Conservation (phyloP, 2,888 invertebrate species). For the Drosophila villosipedis region DNA sequence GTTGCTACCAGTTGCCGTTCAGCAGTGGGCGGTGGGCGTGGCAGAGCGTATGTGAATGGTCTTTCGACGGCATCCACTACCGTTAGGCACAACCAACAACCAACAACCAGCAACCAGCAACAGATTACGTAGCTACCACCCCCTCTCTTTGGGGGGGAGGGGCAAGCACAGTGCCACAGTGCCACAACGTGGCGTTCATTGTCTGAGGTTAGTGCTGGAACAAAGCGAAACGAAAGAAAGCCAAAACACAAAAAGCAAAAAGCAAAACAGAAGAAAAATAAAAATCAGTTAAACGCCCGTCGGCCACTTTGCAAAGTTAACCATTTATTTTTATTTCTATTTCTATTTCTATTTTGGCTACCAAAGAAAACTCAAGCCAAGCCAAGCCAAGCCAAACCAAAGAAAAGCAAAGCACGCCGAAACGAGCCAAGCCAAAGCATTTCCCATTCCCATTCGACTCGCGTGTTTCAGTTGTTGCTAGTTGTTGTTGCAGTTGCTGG, state of each 20-base stretch:
- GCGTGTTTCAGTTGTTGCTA: slow-evolving; percentile 49
- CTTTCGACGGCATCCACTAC: slow-evolving; percentile 54
- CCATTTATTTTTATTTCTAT: slow-evolving; percentile 10
- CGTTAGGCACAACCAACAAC: slow-evolving; percentile 53
- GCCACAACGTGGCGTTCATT: slow-evolving; percentile 58
- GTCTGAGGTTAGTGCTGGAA: slow-evolving; percentile 62
- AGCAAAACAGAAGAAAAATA: background rate
- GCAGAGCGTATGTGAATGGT: slow-evolving; percentile 56
- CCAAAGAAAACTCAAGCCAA: slow-evolving; percentile 11
- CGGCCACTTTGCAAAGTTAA: slow-evolving; percentile 53
- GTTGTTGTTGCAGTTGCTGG: slow-evolving; percentile 21
- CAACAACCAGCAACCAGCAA: background rate
- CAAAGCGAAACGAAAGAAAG: slow-evolving; percentile 22
- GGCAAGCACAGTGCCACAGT: background rate
- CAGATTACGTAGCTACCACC: slow-evolving; percentile 1
- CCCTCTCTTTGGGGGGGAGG: background rate
- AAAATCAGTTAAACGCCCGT: slow-evolving; percentile 68
- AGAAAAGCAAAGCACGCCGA: background rate
- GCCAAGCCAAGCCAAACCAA: slow-evolving; percentile 24
- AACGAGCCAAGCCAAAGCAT: slow-evolving; percentile 24
- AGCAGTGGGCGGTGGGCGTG: slow-evolving; percentile 15
- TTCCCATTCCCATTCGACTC: slow-evolving; percentile 58
- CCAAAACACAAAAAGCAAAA: background rate
- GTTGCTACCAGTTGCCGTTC: slow-evolving; percentile 23
- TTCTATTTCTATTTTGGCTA: slow-evolving; percentile 33